Percentiles rank a stretch among this genome's conserved stretches.
Evolutionary conservation across 2,888 invertebrate species (phyloP).

Genomic region (Tethea ocularis): DNA sequence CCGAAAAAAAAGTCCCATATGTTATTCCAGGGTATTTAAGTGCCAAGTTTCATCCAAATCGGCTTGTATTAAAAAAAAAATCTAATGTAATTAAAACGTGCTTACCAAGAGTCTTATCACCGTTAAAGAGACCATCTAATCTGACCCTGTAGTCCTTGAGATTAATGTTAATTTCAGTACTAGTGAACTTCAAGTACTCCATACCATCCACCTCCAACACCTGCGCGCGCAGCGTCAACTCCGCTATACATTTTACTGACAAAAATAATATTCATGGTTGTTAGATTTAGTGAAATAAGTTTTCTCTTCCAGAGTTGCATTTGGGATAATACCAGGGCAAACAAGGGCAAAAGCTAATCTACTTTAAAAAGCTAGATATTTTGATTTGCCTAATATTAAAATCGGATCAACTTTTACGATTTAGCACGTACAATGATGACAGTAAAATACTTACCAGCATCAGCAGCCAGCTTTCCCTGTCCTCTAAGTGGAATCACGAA

Average conservation of each 20-base stretch:
- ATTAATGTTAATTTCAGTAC: constrained; percentile 75
- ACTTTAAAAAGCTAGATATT: too few species aligned
- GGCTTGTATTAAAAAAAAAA: too few species aligned
- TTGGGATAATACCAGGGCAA: too few species aligned
- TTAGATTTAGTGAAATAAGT: too few species aligned
- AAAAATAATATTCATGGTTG: too few species aligned
- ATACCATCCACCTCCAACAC: constrained; percentile 62
- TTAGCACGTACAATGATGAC: neutral
- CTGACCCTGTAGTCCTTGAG: constrained; percentile 82
- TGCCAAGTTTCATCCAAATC: too few species aligned
- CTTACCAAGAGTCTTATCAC: constrained; percentile 83
- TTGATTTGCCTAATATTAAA: too few species aligned
- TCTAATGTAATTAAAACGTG: neutral
- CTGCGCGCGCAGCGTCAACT: constrained; percentile 66
- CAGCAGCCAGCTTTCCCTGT: constrained; percentile 83
- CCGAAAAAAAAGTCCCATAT: too few species aligned
- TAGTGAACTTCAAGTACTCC: constrained; percentile 76
- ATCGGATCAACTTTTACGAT: too few species aligned
- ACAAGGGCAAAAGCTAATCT: too few species aligned
- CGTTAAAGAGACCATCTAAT: constrained; percentile 85
- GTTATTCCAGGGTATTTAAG: too few species aligned
- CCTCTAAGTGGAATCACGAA: constrained; percentile 84
- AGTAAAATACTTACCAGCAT: constrained; percentile 68
- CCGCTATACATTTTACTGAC: constrained; percentile 81
- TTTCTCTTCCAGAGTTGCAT: too few species aligned